Percentiles rank a stretch among this genome's conserved stretches.
Conservation (phyloP, 2,797 vertebrate species). For the Sarcoramphus papa region DNA sequence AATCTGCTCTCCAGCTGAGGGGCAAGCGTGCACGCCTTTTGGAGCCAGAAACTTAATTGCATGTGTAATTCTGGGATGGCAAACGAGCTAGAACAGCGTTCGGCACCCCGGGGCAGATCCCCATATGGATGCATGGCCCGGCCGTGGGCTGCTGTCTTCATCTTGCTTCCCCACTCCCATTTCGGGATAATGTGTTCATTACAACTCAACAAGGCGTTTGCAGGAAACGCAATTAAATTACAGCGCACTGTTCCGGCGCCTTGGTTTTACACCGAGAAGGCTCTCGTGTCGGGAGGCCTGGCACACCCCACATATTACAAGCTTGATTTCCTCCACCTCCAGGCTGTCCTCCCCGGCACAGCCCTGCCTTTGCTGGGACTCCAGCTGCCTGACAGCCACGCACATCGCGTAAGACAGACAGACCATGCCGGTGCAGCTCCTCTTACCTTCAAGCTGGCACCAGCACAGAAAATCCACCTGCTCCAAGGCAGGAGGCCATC, state of each 20-base stretch:
- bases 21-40: fast-evolving
- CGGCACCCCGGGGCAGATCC: background rate
- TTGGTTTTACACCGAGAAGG: background rate
- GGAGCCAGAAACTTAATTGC: background rate
- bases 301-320: background rate
- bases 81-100: background rate
- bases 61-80: background rate
- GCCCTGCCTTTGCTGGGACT: background rate
- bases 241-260: background rate
- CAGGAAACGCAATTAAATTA: background rate
- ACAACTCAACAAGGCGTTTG: background rate
- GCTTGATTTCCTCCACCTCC: background rate
- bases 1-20: background rate
- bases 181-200: background rate
- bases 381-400: background rate
- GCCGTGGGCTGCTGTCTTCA: background rate
- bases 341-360: background rate
- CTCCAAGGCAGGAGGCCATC: background rate
- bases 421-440: background rate
- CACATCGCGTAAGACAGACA: background rate
- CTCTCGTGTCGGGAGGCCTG: background rate
- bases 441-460: background rate
- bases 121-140: fast-evolving
- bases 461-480: background rate
- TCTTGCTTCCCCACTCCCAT: background rate